A percentile compares a stretch with the other conserved stretches of the same genome.
Conservation (phyloP, 2,113 vertebrate genomes). For the Gambusia holbrooki region DNA sequence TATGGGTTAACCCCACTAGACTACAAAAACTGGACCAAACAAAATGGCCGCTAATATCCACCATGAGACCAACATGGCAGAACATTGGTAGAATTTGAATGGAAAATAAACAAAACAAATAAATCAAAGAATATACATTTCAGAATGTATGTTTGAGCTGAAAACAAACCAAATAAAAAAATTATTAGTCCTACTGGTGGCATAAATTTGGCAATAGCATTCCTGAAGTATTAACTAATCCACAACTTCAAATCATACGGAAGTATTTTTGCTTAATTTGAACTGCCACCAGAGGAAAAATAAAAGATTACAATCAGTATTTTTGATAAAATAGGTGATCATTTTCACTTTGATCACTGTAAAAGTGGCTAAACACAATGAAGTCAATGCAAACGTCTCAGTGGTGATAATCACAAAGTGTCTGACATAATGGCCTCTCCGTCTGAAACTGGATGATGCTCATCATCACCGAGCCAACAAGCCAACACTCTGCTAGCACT, state of each 20-base stretch:
- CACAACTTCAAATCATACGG: neutral
- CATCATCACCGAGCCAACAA: neutral
- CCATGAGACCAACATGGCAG: too few relatives aligned
- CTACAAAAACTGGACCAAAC: too few relatives aligned
- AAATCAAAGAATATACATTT: neutral
- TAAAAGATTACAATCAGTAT: neutral
- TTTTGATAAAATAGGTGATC: neutral
- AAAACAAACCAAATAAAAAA: too few relatives aligned
- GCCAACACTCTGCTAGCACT: neutral
- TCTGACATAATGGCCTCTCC: neutral
- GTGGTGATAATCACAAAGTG: neutral
- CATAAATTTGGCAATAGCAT: neutral
- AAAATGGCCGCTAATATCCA: too few relatives aligned
- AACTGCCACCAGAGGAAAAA: neutral
- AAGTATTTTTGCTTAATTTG: neutral
- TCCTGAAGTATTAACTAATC: too few relatives aligned
- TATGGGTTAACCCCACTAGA: too few relatives aligned
- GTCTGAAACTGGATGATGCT: neutral
- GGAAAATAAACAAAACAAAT: too few relatives aligned
- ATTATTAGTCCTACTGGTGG: too few relatives aligned
- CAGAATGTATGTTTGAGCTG: neutral
- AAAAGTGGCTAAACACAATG: neutral
- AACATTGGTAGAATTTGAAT: too few relatives aligned
- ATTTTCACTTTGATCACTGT: neutral
- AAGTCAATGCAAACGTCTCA: neutral